A percentile compares a stretch with the other conserved stretches of the same genome.
phyloP scores from a whole-genome alignment of 2,113 vertebrate genomes.

The Neodon shergylaensis region DNA sequence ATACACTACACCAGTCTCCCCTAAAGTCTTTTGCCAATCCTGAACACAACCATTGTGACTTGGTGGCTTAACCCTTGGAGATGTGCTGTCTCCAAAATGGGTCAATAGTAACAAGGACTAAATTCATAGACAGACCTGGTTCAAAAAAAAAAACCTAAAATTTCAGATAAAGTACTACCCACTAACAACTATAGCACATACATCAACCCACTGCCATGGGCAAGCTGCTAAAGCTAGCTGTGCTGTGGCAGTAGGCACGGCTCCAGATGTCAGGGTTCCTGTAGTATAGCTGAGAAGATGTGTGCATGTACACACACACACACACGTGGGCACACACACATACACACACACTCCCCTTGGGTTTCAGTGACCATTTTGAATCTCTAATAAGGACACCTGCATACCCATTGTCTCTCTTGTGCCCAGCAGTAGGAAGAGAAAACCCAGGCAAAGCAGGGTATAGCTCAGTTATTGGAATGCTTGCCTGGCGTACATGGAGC shows the following conservation, averaged over 20 bases:
- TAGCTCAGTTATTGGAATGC: neutral
- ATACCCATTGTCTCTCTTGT: neutral
- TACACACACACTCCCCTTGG: too few species aligned
- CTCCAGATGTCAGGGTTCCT: neutral
- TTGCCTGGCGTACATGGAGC: neutral
- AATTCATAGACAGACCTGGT: neutral
- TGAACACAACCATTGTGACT: neutral
- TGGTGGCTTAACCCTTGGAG: neutral
- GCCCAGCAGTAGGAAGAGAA: neutral
- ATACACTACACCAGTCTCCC: neutral
- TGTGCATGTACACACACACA: too few species aligned
- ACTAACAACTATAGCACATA: neutral
- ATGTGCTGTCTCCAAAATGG: slow-evolving; percentile 15
- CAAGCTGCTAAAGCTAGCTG: neutral
- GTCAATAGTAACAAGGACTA: neutral
- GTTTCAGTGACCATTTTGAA: neutral
- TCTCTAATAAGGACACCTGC: neutral
- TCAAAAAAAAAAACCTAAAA: neutral
- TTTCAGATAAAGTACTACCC: neutral
- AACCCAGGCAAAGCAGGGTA: neutral
- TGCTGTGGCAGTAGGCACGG: neutral
- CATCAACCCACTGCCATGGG: neutral
- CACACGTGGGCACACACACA: fast-evolving
- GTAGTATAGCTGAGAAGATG: neutral
- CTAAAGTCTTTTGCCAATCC: neutral